Evolutionary conservation across 2,797 vertebrate species (phyloP), one percentile per base, ranked within the genome.

Genomic region (Sebastes cheni): DNA sequence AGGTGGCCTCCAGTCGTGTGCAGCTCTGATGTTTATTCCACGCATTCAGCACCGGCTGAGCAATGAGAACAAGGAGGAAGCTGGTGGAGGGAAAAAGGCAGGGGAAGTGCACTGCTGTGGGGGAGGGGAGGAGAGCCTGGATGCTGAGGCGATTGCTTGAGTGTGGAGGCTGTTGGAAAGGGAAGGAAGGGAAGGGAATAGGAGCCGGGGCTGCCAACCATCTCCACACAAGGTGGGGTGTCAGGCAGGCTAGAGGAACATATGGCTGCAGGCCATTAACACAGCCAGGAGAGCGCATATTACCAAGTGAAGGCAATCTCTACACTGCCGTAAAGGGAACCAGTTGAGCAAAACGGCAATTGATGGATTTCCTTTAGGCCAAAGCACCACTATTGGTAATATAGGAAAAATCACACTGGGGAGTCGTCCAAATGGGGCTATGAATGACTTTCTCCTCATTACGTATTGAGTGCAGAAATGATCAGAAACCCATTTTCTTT

Each of bases 91-190:
- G 79, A 73, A 89, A 52, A 87, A 91, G 75, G 87, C 86, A 88
- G 82, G 75, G 84, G 87, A 90, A 89, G 84, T 72, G 91, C 70
- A 79, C 46, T 76, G 86, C 79, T 77, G 78, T 90, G 94, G 91
- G 93, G 93, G 92, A 92, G 88, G 93, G 93, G 90, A 92, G 93
- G 90, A 92, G 73, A 83, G 83, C 77, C 85, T 92, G 90, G 89
- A 88, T 89, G 87, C 88, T 77, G 88, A 91, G 86, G 88, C 86
- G 85, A 88, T 79, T 76, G 88, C 90, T 80, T 64, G 83, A 87
- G 87, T 86, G 89, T 91, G 87, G 87, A 91, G 85, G 90, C 85
- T 84, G 89, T 81, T 82, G 85, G 89, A 84, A 85, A 84, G 78
- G 79, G 66, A 86, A 82, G 82, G 87, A 87, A 82, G 76, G 77